phyloP scores from a whole-genome alignment of 2,888 invertebrate genomes.

The Pristionchus maxplancki region DNA sequence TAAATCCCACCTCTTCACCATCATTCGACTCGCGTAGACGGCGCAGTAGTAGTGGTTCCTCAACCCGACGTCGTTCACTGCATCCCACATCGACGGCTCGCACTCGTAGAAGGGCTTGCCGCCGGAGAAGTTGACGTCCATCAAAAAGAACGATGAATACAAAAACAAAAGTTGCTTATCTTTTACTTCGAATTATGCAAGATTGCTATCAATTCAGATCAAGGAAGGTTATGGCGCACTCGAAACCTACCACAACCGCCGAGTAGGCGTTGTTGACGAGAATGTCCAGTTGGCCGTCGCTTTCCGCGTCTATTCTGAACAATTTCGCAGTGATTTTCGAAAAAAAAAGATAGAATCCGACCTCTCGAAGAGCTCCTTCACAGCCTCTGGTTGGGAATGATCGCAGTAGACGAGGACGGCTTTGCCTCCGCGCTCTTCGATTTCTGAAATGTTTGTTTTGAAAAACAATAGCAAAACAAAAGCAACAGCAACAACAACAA shows the following conservation, averaged over 20 bases:
- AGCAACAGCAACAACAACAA: not conserved
- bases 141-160: not conserved
- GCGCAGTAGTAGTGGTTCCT: slow-evolving; percentile 80
- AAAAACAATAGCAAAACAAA: not conserved
- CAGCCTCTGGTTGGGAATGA: slow-evolving; percentile 78
- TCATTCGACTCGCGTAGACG: slow-evolving; percentile 78
- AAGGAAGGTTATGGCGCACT: not conserved
- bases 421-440: slow-evolving; percentile 77
- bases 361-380: slow-evolving; percentile 63
- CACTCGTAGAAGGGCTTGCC: slow-evolving; percentile 78
- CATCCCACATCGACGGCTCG: slow-evolving; percentile 78
- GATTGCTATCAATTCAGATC: not conserved
- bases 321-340: too few species aligned
- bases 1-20: slow-evolving; percentile 66
- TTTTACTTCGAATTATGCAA: too few species aligned
- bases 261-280: slow-evolving; percentile 68
- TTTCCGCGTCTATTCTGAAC: slow-evolving; percentile 51
- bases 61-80: slow-evolving; percentile 80
- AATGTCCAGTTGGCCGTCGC: slow-evolving; percentile 56
- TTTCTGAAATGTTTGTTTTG: too few species aligned
- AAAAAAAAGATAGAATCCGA: not conserved
- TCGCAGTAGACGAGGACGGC: slow-evolving; percentile 79
- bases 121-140: slow-evolving; percentile 54
- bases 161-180: too few species aligned
- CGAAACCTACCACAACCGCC: slow-evolving; percentile 55